Percentiles rank a stretch among this genome's conserved stretches.
These are phyloP conservation scores for Hesperia comma DNA, from an alignment of 2,888 invertebrate species.

Conservation along the genomic window DNA sequence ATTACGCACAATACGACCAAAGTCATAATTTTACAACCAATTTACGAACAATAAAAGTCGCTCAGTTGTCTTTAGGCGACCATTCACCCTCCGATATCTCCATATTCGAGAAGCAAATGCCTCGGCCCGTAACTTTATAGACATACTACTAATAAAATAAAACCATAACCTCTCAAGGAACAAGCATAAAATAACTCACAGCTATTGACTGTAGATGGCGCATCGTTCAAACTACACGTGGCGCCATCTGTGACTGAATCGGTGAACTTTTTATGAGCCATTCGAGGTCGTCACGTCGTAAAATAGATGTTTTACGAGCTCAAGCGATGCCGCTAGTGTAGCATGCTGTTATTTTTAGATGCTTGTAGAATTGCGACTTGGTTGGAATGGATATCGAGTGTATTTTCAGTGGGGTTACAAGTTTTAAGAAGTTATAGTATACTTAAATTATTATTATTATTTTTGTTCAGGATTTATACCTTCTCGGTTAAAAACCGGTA, in stretches of 20 bases:
- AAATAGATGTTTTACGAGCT: constrained; percentile 74
- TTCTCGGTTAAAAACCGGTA: no score
- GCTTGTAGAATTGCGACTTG: background rate
- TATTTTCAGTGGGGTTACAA: background rate
- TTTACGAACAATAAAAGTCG: constrained; percentile 85
- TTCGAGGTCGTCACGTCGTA: constrained; percentile 76
- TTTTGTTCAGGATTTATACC: no score
- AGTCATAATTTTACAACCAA: constrained; percentile 84
- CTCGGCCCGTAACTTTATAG: constrained; percentile 80
- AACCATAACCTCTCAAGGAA: constrained; percentile 66
- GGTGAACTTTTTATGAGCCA: constrained; percentile 75
- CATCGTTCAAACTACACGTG: constrained; percentile 50
- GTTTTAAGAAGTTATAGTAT: no score
- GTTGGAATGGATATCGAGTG: background rate
- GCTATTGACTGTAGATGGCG: constrained; percentile 70
- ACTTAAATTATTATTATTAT: no score
- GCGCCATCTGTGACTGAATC: constrained; percentile 75
- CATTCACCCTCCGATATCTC: constrained; percentile 80
- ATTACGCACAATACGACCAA: constrained; percentile 80
- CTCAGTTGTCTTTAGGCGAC: constrained; percentile 79
- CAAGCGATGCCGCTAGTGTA: constrained; percentile 79
- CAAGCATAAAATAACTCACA: constrained; percentile 54
- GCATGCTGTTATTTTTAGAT: constrained; percentile 50
- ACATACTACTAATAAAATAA: constrained; percentile 72
- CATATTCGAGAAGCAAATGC: constrained; percentile 74